Base-by-base conservation (phyloP, 2,888 invertebrate species). In the Hetaerina titia region DNA sequence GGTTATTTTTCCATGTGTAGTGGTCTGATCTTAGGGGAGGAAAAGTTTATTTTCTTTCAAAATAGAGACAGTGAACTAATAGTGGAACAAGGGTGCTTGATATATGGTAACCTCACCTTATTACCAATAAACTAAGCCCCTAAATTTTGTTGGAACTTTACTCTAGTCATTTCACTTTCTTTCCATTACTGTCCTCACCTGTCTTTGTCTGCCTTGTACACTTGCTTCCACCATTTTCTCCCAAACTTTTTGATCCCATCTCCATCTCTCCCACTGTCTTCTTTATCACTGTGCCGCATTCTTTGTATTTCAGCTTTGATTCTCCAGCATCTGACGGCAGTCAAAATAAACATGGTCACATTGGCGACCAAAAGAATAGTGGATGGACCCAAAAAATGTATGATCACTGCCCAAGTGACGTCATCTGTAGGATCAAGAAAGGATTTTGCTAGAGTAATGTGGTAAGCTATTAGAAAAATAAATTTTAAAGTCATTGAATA, bases 281-380 rank as follows among this genome's bases (percentile, higher is more conserved):
- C 95, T 4, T 94, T 97, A 15, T 97, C 97, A 81, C 97, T 97
- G 69, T 98, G 98, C 96, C 98, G 98, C 97, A 98, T 97, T 57
- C 97, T 97, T 95, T 97, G 97, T 95, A 98, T 98, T 96, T 98
- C 98, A 0, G 97, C 97, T 96, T 98, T 98, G 6, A 98, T 98
- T 96, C 97, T 97, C 95, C 98, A 98, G 96, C 98, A 98, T 96
- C 98, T 98, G 17, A 97, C 96, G 4, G 98, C 97, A 0, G 98
- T 98, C 96, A 98, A 96, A 95, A 98, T 96, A 97, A 98, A 98
- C 25, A 98, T 97, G 45, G 98, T 96, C 90, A 98, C 97, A 96
- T 98, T 98, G n/a, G 97, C 97, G 60, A 97, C 96, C 81, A 98
- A 97, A 95, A 98, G 97, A 11, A 98, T 95, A 0, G 98, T 97